Evolutionary conservation across 2,113 vertebrate genomes (phyloP).

Genomic region (Scalopus aquaticus): DNA sequence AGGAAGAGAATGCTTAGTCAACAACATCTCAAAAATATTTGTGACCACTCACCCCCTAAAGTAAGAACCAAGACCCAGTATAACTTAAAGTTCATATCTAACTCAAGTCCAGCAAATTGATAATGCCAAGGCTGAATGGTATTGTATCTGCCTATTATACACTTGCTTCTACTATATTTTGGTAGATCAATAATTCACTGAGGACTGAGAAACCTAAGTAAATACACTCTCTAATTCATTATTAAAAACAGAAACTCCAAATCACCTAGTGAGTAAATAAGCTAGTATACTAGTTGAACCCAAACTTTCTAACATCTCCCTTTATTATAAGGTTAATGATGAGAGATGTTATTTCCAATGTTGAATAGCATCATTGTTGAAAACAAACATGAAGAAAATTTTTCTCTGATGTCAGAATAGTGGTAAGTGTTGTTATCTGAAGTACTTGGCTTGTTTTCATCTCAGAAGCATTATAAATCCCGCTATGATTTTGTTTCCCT

Average conservation of each 20-base stretch:
- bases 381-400: not conserved
- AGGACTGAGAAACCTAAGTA: not conserved
- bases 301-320: not conserved
- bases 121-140: not conserved
- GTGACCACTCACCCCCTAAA: not conserved
- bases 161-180: not conserved
- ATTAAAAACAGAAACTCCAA: not conserved
- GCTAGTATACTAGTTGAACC: not conserved
- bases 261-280: not conserved
- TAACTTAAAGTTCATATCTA: not conserved
- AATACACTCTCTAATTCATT: not conserved
- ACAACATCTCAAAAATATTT: not conserved
- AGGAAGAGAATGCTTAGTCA: not conserved
- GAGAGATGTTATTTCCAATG: not conserved
- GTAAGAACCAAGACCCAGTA: not conserved
- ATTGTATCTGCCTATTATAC: not conserved
- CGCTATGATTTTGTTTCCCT: not conserved
- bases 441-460: constrained; percentile 11
- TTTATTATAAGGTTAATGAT: not conserved
- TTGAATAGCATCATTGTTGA: not conserved
- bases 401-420: not conserved
- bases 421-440: not conserved
- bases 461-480: not conserved
- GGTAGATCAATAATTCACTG: not conserved
- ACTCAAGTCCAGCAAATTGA: not conserved